Percentiles rank a stretch among this genome's conserved stretches.
Evolutionary conservation across 1,140 invertebrate genomes (phyloP).

Genomic region (Cydia splendana): DNA sequence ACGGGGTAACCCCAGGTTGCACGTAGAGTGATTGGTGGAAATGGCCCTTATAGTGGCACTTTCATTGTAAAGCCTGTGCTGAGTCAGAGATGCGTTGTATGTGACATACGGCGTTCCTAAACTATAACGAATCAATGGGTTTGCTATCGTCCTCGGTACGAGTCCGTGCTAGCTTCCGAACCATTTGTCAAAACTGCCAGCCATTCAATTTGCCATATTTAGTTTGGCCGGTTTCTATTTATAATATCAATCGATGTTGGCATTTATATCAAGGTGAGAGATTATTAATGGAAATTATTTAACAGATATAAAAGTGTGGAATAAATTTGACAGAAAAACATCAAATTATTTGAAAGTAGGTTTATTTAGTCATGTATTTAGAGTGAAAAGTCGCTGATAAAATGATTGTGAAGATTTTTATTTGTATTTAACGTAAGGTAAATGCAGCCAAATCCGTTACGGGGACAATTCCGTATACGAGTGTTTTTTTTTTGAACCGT

Average conservation of each 20-base stretch:
- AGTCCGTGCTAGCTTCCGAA: not conserved
- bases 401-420: no score
- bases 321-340: not conserved
- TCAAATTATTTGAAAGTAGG: not conserved
- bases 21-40: no score
- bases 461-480: no score
- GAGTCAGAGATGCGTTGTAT: not conserved
- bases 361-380: no score
- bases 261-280: not conserved
- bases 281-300: not conserved
- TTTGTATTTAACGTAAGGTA: no score
- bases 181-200: slow-evolving; percentile 5
- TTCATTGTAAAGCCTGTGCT: no score
- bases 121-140: not conserved
- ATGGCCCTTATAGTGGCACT: no score
- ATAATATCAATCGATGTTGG: not conserved
- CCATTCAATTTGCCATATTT: not conserved
- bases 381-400: no score
- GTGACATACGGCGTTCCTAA: not conserved
- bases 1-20: no score
- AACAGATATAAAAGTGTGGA: not conserved
- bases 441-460: no score
- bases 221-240: not conserved
- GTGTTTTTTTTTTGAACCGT: no score
- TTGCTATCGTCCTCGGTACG: not conserved